phyloP scores from a whole-genome alignment of 1,140 invertebrate species.

The Dinoponera quadriceps region DNA sequence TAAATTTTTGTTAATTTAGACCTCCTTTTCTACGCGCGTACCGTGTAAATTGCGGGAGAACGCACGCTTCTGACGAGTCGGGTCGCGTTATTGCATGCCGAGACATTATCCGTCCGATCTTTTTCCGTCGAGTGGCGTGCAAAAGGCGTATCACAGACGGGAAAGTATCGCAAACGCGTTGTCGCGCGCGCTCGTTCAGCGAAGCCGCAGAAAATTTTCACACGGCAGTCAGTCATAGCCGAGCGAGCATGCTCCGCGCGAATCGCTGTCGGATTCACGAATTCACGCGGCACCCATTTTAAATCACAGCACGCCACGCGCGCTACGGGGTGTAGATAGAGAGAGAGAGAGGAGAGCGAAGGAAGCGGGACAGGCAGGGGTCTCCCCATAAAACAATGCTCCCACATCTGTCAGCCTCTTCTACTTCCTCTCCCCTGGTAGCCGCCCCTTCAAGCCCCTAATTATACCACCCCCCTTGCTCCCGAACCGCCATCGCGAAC shows the following conservation, averaged over 20 bases:
- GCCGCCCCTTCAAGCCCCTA: slow-evolving; percentile 84
- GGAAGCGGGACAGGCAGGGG: slow-evolving; percentile 66
- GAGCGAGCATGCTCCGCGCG: slow-evolving; percentile 35
- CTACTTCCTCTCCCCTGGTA: slow-evolving; percentile 79
- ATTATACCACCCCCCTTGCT: slow-evolving; percentile 83
- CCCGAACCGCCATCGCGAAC: slow-evolving; percentile 73
- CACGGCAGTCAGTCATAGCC: slow-evolving; percentile 61
- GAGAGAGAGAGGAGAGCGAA: slow-evolving; percentile 60
- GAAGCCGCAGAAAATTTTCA: slow-evolving; percentile 54
- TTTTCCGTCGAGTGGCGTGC: slow-evolving; percentile 22
- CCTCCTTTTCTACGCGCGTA: background rate
- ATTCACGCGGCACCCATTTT: slow-evolving; percentile 81
- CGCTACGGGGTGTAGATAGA: slow-evolving; percentile 72
- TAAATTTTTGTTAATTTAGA: no score
- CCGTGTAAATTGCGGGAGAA: background rate
- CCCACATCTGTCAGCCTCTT: slow-evolving; percentile 87
- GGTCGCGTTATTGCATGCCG: background rate
- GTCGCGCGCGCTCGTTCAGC: slow-evolving; percentile 29
- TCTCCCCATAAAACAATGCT: slow-evolving; percentile 86
- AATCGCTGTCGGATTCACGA: slow-evolving; percentile 76
- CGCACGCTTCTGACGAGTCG: background rate
- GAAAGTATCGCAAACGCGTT: slow-evolving; percentile 44
- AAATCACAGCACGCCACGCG: slow-evolving; percentile 83
- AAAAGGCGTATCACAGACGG: slow-evolving; percentile 3
- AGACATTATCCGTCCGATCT: slow-evolving; percentile 35